A percentile compares a stretch with the other conserved stretches of the same genome.
phyloP scores from a whole-genome alignment of 1,140 invertebrate genomes.

The Physella acuta region DNA sequence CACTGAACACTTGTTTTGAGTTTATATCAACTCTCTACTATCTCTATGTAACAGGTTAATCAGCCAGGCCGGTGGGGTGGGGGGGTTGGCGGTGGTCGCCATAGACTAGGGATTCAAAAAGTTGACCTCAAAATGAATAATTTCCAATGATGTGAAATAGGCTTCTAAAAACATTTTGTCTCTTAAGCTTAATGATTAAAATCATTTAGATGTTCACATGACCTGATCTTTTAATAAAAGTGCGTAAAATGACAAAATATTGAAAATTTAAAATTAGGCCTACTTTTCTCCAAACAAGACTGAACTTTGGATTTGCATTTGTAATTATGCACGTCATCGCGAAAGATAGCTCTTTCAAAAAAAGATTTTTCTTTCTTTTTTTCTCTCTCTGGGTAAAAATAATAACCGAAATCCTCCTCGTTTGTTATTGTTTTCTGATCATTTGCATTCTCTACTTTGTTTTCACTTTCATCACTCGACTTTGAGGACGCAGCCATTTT shows the following conservation, averaged over 20 bases:
- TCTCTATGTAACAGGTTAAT: too few species aligned
- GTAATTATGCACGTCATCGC: constrained; percentile 71
- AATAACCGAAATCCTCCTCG: constrained; percentile 67
- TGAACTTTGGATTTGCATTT: constrained; percentile 82
- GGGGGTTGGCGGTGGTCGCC: too few species aligned
- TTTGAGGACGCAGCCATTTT: constrained; percentile 16
- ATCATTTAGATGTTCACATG: not conserved
- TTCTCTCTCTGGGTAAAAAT: constrained; percentile 83
- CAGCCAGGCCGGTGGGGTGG: too few species aligned
- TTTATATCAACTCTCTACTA: too few species aligned
- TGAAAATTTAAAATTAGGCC: constrained; percentile 31
- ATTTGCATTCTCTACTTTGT: not conserved
- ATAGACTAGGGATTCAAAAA: not conserved
- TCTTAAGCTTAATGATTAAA: not conserved
- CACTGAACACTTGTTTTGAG: too few species aligned
- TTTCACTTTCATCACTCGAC: constrained; percentile 6
- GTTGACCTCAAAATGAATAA: not conserved
- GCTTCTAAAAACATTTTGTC: not conserved
- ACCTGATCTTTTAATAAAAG: too few species aligned
- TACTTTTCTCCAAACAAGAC: constrained; percentile 75
- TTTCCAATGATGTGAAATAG: not conserved
- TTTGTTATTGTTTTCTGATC: not conserved
- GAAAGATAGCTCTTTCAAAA: constrained; percentile 66
- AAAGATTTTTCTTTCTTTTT: constrained; percentile 61
- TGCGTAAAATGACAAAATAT: not conserved